A percentile compares a stretch with the other conserved stretches of the same genome.
These are phyloP conservation scores for Rhynchophorus ferrugineus DNA, from an alignment of 1,140 invertebrate genomes.

Conservation along the genomic window DNA sequence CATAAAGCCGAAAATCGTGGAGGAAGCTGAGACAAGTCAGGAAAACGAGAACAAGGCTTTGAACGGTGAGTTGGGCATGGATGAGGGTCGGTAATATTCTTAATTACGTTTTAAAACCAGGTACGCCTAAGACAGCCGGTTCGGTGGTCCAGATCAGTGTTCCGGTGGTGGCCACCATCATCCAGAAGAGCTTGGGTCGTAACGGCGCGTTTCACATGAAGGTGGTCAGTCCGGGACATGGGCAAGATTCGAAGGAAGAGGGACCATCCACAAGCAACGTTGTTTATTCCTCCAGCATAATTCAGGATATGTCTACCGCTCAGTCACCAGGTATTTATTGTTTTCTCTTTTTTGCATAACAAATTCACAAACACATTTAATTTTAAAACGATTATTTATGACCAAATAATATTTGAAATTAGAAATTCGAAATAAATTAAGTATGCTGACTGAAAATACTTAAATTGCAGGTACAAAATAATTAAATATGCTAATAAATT, in stretches of 20 bases:
- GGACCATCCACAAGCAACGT: slow-evolving; percentile 5
- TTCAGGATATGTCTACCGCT: no score
- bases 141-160: slow-evolving; percentile 36
- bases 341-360: no score
- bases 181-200: slow-evolving; percentile 28
- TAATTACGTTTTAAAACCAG: not conserved
- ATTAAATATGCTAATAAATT: no score
- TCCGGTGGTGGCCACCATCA: slow-evolving; percentile 37
- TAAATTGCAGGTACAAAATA: no score
- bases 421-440: no score
- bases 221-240: slow-evolving; percentile 32
- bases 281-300: slow-evolving; percentile 16
- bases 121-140: slow-evolving; percentile 17
- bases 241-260: slow-evolving; percentile 12
- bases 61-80: no score
- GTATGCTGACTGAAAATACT: no score
- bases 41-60: slow-evolving; percentile 6
- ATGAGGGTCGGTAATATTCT: not conserved
- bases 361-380: no score
- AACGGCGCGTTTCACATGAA: slow-evolving; percentile 24
- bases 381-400: no score
- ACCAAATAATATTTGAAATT: no score
- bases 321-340: no score
- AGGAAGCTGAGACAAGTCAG: not conserved
- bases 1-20: slow-evolving; percentile 25